Conservation (phyloP, 2,888 invertebrate species). For the Sinhomidia bicolor region DNA sequence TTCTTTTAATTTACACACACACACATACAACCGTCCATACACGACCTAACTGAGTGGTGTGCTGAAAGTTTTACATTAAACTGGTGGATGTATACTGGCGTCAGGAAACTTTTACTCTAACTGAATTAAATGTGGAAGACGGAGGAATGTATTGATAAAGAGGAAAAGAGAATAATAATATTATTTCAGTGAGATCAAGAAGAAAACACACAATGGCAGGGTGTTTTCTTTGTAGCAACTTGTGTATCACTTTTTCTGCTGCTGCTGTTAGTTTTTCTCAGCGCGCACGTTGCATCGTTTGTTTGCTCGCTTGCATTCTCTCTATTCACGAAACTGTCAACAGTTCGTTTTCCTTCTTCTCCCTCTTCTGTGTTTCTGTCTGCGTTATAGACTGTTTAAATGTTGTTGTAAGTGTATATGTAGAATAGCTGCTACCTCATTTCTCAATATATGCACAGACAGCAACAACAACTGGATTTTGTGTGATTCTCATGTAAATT, state of each 20-base stretch:
- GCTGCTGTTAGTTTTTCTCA: background rate
- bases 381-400: too few species aligned
- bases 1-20: slow-evolving; percentile 41
- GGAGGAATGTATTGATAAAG: slow-evolving; percentile 14
- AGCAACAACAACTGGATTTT: slow-evolving; percentile 43
- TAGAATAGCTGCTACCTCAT: background rate
- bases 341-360: background rate
- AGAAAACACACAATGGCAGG: background rate
- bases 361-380: too few species aligned
- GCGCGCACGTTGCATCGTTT: background rate
- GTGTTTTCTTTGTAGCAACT: background rate
- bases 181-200: background rate
- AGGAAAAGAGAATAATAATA: background rate
- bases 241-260: background rate
- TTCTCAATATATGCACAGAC: background rate
- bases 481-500: slow-evolving; percentile 48
- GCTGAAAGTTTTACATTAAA: slow-evolving; percentile 18
- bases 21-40: too few species aligned
- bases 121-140: slow-evolving; percentile 2
- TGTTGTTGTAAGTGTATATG: too few species aligned
- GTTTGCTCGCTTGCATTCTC: too few species aligned
- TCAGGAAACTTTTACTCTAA: background rate
- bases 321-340: slow-evolving; percentile 30
- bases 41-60: background rate
- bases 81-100: background rate